Evolutionary conservation across 2,888 invertebrate genomes (phyloP), one percentile per base, ranked within the genome.

Genomic region (Siphonodentalium dalli): DNA sequence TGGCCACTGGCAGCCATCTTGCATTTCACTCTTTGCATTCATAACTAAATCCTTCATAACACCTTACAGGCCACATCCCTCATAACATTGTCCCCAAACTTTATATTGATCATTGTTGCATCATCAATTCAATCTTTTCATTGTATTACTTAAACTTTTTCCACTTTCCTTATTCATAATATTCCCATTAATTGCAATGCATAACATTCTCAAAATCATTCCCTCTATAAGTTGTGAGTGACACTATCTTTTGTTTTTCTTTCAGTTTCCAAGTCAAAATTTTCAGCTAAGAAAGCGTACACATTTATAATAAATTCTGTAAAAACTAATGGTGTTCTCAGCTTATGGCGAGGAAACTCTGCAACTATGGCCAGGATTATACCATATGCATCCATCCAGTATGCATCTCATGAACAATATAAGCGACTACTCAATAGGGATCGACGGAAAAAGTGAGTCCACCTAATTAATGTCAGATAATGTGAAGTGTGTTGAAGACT

Each of bases 321-420:
- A 63, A 85, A 84, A 64, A 85, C 85, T 15, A 91, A 95, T 75
- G 98, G 99, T 2, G 83, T 91, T 44, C 65, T 88, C 11, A 90
- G 93, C 51, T 83, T 99, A 69, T 99, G 96, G 96, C 86, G 98
- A 46, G 99, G 99, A 3, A 99, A 99, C 86, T 93, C 94, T 64
- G 99, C 99, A 4, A 98, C 97, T 0, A 93, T 99, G 93, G 94
- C 92, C 15, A 86, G 98, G 52, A 96, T 99, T 58, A 86, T 97
- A 45, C 99, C 99, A 0, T 97, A 98, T 83, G 95, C 98, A 21
- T 93, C 98, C 37, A 90, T 98, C 66, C 98, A 99, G 84, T 99
- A 97, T 83, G 90, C 95, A 0, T 89, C 97, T 33, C 96, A 97
- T 83, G 99, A 99, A 83, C 97, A 99, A 82, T 98, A 92, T 90